Base-by-base conservation (phyloP, 2,797 vertebrate genomes). In the Alcedo atthis region DNA sequence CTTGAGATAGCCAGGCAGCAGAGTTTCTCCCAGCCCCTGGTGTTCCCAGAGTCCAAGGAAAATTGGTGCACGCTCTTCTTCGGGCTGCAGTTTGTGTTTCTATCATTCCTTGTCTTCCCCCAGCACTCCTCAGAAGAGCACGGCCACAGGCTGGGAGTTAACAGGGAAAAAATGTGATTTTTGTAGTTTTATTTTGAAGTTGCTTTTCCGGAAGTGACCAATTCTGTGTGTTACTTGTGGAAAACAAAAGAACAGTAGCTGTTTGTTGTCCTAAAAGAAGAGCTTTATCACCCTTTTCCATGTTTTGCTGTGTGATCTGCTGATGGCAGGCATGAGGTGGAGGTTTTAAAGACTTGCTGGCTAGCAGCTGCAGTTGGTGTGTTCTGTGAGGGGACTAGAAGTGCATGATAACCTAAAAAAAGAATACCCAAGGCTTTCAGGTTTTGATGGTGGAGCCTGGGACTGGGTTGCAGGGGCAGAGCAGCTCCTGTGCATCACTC, bases 1-100 rank as follows among this genome's bases (percentile, higher is more conserved):
- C 97, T 98, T 97, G 97, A 97, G 96, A 97, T 82, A 94, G 86
- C 92, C 94, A 97, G 95, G 95, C 96, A 94, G 88, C 95, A 40
- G 90, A 94, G 85, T 91, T 87, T 93, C 74, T 70, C 81, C 85
- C 76, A 87, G 87, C 79, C 69, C 88, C 69, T 83, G 81, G 71
- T 86, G 63, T 91, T 94, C 84, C 63, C 79, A 92, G 81, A 88
- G 95, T 96, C 89, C 80, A 77, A 96, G 74, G 78, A 87, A 78
- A 78, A 42, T 54, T 88, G 85, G 94, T 89, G 75, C 63, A 85
- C 3, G 0, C 58, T 87, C 59, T 62, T 88, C 66, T 66, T 75
- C 81, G 85, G 89, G 77, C 87, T 57, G 54, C 45, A 64, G 28
- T 80, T 95, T 59, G 54, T 79, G 42, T 83, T 91, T 96, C 76